phyloP scores from a whole-genome alignment of 2,113 vertebrate species.

The Poeciliopsis turrubarensis region DNA sequence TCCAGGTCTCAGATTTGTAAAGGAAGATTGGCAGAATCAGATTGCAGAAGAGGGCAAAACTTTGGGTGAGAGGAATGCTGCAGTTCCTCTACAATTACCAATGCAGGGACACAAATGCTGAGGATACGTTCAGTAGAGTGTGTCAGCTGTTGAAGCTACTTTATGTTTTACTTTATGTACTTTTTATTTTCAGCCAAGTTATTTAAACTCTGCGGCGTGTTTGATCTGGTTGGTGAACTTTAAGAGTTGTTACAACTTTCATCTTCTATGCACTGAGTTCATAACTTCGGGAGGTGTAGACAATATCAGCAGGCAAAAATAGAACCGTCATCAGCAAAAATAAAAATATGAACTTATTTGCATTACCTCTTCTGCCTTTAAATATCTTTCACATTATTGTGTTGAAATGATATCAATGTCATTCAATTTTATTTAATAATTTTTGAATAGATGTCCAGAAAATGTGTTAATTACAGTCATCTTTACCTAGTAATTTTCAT shows the following conservation, averaged over 20 bases:
- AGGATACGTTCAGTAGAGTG: too few relatives aligned
- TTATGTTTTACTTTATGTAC: too few relatives aligned
- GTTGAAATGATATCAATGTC: background rate
- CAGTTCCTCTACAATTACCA: too few relatives aligned
- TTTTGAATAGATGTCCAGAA: too few relatives aligned
- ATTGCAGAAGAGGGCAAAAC: background rate
- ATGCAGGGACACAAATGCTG: too few relatives aligned
- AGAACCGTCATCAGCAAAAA: background rate
- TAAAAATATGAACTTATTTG: background rate
- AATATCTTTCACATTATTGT: too few relatives aligned
- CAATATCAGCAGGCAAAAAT: background rate
- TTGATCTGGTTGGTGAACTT: background rate
- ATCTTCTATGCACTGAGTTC: too few relatives aligned
- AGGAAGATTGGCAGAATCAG: background rate
- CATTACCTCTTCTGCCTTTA: background rate
- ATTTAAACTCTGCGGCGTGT: background rate
- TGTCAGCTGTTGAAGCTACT: too few relatives aligned
- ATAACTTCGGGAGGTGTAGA: background rate
- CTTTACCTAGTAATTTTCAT: conserved; percentile 26
- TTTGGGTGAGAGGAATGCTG: too few relatives aligned
- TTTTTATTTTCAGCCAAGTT: background rate
- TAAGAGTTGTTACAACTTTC: background rate
- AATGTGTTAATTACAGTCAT: too few relatives aligned
- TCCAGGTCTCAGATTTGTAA: background rate
- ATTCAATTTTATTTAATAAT: too few relatives aligned